These are phyloP conservation scores for Dasysyrphus albostriatus DNA, from an alignment of 2,888 invertebrate species.

Conservation along the genomic window DNA sequence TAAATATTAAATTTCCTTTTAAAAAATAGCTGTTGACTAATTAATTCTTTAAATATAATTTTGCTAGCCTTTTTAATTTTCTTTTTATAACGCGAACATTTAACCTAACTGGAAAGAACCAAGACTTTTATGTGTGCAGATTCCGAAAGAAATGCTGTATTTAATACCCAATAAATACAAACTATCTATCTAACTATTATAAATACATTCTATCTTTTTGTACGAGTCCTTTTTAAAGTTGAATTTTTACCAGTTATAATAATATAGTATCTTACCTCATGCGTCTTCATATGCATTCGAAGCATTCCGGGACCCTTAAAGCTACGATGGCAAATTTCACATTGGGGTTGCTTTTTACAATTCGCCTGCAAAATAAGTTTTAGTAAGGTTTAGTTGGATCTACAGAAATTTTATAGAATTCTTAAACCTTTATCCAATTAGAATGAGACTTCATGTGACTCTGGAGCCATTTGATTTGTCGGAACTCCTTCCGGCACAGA, in stretches of 20 bases:
- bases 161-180: no score
- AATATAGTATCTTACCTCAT: conserved; percentile 81
- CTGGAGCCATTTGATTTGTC: conserved; percentile 86
- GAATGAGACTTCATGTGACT: conserved; percentile 87
- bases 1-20: no score
- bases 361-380: conserved; percentile 84
- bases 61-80: background rate
- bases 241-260: no score
- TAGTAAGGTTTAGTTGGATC: background rate
- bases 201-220: no score
- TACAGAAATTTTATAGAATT: background rate
- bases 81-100: no score
- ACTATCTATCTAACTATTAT: no score
- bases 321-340: conserved; percentile 86
- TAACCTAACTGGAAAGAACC: no score
- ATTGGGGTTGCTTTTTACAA: conserved; percentile 88
- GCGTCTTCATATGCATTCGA: conserved; percentile 88
- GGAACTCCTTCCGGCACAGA: conserved; percentile 87
- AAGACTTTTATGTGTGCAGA: no score
- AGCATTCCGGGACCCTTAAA: conserved; percentile 88
- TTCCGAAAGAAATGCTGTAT: no score
- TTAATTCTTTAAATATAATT: no score
- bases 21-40: no score
- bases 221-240: no score
- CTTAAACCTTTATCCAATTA: conserved; percentile 86